A percentile compares a stretch with the other conserved stretches of the same genome.
These are phyloP conservation scores for Eidolon dupreanum DNA, from an alignment of 2,797 vertebrate species.

Conservation along the genomic window DNA sequence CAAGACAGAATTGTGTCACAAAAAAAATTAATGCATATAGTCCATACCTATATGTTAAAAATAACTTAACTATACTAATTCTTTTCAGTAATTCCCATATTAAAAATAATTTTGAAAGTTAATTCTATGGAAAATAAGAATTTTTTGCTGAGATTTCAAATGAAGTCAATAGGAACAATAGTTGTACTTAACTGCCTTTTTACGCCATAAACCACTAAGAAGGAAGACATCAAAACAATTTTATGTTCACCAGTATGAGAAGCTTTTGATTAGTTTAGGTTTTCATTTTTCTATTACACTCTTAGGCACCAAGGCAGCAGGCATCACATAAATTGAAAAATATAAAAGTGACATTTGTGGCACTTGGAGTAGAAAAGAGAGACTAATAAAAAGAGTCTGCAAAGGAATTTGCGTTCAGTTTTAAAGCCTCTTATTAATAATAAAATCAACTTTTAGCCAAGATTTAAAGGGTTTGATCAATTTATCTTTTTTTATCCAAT, in stretches of 20 bases:
- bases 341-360: constrained; percentile 52
- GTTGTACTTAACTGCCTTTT: not conserved
- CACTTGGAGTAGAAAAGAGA: constrained; percentile 35
- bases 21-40: constrained; percentile 20
- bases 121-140: constrained; percentile 28
- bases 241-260: not conserved
- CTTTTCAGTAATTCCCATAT: not conserved
- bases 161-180: constrained; percentile 5
- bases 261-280: constrained; percentile 41
- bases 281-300: constrained; percentile 38
- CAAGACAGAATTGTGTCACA: not conserved
- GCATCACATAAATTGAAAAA: constrained; percentile 55
- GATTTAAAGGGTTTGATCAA: constrained; percentile 14
- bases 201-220: not conserved
- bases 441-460: constrained; percentile 49
- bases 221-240: not conserved
- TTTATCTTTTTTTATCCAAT: constrained; percentile 18
- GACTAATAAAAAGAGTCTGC: constrained; percentile 17
- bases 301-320: not conserved
- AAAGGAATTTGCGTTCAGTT: constrained; percentile 27
- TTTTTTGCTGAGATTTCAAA: constrained; percentile 37
- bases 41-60: constrained; percentile 24
- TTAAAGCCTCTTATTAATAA: constrained; percentile 54
- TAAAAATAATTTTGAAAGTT: constrained; percentile 50
- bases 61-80: not conserved